Evolutionary conservation across 2,113 vertebrate species (phyloP), one percentile per base, ranked within the genome.

Genomic region (Xiphias gladius): DNA sequence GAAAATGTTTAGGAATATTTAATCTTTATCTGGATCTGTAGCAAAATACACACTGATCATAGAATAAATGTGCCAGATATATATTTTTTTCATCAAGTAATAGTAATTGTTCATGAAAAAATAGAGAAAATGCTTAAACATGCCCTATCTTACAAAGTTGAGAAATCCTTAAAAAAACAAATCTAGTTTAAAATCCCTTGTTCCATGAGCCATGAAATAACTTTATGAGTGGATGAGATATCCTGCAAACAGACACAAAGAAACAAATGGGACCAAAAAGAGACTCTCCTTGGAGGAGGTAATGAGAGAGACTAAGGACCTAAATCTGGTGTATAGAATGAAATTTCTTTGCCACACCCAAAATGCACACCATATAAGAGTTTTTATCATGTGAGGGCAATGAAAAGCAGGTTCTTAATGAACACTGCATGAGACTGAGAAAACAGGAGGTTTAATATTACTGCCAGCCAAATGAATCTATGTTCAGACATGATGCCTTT

Each of bases 1-100:
- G 35, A 76, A 67, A 87, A 69, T 64, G 39, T 86, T 86, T 37
- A 68, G 69, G 22, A 79, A 65, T 79, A 62, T 79, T 79, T 65
- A 64, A 80, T 79, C 66, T 85, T 62, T 55, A 74, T 79, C 65
- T 80, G 75, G 71, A 83, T 68, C 66, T 57, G 52, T 5, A 54
- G 65, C 35, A 66, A 79, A 82, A 82, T 37, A 77, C 65, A 88
- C 43, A 78, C 6, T 62, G 43, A 82, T 69, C 35, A 48, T 35
- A 41, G 66, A 3, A 80, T 8, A 48, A 58, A 74, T 41, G 43
- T 61, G 52, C 61, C 55, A 73, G 13, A 62, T 54, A 3, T 63
- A 10, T 35, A 4, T 65, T 39, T 72, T 41, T 63, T 43, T 4
- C 39, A 16, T 24, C 14, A 22, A 65, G 48, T 41, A 32, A n/a